Base-by-base conservation (phyloP, 2,888 invertebrate species). In the Nemotelus pantherinus region DNA sequence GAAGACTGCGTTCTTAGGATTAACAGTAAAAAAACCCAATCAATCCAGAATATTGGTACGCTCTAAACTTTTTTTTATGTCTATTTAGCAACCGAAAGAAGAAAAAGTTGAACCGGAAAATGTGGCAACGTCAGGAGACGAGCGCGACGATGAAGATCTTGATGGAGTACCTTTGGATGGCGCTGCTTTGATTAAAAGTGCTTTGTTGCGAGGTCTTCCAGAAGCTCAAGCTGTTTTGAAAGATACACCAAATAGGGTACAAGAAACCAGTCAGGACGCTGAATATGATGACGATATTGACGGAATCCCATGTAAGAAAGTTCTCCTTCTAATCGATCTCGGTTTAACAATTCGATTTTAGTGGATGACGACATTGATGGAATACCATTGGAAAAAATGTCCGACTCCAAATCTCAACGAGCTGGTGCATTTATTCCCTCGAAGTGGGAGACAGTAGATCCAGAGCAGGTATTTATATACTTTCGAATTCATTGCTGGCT, bases 401-500 rank as follows among this genome's bases (percentile, higher is more conserved):
- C 83, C 82, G 80, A 83, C 86, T 39, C 41, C 3, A 75, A 72
- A 68, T 76, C 76, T 7, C 75, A 79, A 0, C 85, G 84, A 77
- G 60, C 90, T 78, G 92, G 92, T 1, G 92, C 92, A 10, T 96
- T 98, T 88, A 93, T 96, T 77, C 94, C 95, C 6, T 97, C 97
- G 2, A 95, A 96, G 86, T 99, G 98, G 98, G 98, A 99, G 90
- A 94, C 94, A 64, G 95, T 99, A 44, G 97, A 98, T 88, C 95
- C 96, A 44, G 92, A 93, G 82, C 92, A 93, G 85, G 89, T 91
- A 78, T 77, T 68, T 9, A 1, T 10, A 50, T 43, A 43, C 44
- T 76, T 58, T 68, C 25, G 39, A 41, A 39, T 47, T 3, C 39
- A 77, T 47, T 44, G 5, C 45, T 43, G 25, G 25, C 25, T 25